A percentile compares a stretch with the other conserved stretches of the same genome.
phyloP scores from a whole-genome alignment of 1,140 invertebrate genomes.

The Nasonia giraulti region DNA sequence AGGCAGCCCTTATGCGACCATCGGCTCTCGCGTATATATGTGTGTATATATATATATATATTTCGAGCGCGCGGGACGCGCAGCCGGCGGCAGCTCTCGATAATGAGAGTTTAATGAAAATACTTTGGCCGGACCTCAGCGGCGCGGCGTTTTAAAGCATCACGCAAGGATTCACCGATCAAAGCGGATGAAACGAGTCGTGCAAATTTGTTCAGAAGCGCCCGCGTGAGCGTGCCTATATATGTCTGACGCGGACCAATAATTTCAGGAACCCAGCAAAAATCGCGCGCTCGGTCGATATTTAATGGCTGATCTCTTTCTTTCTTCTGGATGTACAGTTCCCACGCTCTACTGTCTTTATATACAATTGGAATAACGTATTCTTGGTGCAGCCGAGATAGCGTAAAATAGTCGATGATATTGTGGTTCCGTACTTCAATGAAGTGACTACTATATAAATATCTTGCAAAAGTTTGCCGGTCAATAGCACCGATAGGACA shows the following conservation, averaged over 20 bases:
- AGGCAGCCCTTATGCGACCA: not conserved
- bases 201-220: conserved; percentile 44
- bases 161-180: conserved; percentile 34
- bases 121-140: conserved; percentile 15
- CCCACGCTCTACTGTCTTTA: too few species aligned
- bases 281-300: not conserved
- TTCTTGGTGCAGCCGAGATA: too few species aligned
- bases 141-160: conserved; percentile 21
- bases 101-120: conserved; percentile 54
- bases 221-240: not conserved
- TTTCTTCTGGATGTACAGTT: not conserved
- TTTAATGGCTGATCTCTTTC: not conserved
- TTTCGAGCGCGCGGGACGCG: not conserved
- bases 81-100: not conserved
- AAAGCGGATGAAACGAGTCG: conserved; percentile 46
- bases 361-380: too few species aligned
- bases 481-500: too few species aligned
- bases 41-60: too few species aligned
- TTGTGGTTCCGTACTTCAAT: too few species aligned
- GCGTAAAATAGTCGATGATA: too few species aligned
- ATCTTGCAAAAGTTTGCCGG: too few species aligned
- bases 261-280: conserved; percentile 38
- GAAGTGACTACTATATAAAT: too few species aligned
- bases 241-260: conserved; percentile 20
- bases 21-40: not conserved